Base-by-base conservation (phyloP, 2,888 invertebrate genomes). In the Nymphalis urticae region DNA sequence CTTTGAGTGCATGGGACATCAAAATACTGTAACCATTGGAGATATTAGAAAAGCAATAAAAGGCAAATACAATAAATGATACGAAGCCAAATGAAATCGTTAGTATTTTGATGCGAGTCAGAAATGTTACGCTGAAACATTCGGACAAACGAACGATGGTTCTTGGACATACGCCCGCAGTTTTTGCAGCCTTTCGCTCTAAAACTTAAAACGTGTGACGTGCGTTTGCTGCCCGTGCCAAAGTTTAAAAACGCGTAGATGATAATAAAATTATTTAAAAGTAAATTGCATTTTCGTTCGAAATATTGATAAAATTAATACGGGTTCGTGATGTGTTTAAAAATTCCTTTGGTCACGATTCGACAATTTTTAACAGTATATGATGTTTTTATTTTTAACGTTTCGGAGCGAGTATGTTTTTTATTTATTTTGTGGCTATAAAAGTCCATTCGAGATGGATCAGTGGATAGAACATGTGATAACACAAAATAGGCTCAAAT, bases 311-410 rank as follows among this genome's bases (percentile, higher is more conserved):
- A 58, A 58, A 50, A 58, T 62, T 67, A 47, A 62, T 56, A 53
- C 21, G 19, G 48, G 48, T n/a, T 56, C 62, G 67, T 67, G 67
- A 67, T 67, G 62, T 67, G 67, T 62, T 62, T 67, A 62, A 67
- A 67, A 58, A 67, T 58, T 66, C 62, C 67, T 10, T 54, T 48
- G 62, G 42, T 67, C 67, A 67, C 67, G 62, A 56, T 19, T 48
- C 56, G 42, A 36, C 42, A 51, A 24, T 59, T 59, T 65, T 51
- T 59, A 59, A 65, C 51, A 8, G 58, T 19, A 32, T 6, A 59
- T n/a, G 19, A n/a, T 16, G 54, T 56, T 56, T 56, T 56, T 56
- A 56, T 56, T 32, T 17, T 32, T 16, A 24, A 24, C 53, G n/a
- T 24, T 51, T 42, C 13, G 13, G 10, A 13, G 13, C 13, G 42